Evolutionary conservation across 2,113 vertebrate species (phyloP).

Genomic region (Tachycineta bicolor): DNA sequence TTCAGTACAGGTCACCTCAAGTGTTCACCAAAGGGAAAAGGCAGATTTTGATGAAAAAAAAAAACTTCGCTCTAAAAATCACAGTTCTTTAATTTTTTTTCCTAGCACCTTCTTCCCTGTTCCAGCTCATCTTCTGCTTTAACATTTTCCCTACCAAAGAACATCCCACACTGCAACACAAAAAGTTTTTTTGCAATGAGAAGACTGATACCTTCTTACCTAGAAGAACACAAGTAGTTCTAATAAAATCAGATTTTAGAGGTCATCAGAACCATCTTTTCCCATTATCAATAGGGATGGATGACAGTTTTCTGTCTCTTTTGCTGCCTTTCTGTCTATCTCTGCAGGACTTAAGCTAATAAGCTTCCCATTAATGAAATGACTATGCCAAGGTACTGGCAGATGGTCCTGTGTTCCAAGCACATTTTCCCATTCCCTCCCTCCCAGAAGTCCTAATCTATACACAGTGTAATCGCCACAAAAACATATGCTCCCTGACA

Average conservation of each 20-base stretch:
- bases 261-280: neutral
- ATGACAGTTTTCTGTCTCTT: neutral
- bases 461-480: constrained; percentile 31
- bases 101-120: neutral
- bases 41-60: neutral
- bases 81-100: neutral
- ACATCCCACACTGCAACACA: neutral
- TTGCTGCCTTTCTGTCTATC: neutral
- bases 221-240: neutral
- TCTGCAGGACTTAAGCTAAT: constrained; percentile 38
- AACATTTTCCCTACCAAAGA: neutral
- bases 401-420: constrained; percentile 48
- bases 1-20: neutral
- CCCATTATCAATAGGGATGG: neutral
- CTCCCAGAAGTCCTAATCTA: constrained; percentile 64
- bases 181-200: neutral
- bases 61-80: neutral
- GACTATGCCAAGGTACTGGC: constrained; percentile 40
- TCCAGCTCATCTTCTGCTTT: neutral
- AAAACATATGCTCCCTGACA: constrained; percentile 65
- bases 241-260: neutral
- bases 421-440: constrained; percentile 32
- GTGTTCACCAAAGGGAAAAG: neutral
- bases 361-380: constrained; percentile 49
- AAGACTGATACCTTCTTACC: neutral